Evolutionary conservation across 2,888 invertebrate genomes (phyloP), one percentile per base, ranked within the genome.

Genomic region (Nephrotoma guestfalica): DNA sequence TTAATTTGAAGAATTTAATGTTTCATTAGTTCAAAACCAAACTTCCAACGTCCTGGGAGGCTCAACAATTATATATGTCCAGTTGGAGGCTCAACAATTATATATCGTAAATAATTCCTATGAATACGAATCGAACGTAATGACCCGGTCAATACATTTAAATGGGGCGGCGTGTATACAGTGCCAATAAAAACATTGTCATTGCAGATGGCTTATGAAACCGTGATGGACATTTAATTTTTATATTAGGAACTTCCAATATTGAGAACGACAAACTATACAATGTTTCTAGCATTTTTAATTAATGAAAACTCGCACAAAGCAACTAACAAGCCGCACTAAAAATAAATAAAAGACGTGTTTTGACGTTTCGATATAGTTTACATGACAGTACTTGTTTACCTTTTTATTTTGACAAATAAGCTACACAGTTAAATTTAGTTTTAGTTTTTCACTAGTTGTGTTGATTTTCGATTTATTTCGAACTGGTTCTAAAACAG

Each of bases 51-150:
- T n/a, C n/a, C n/a, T n/a, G n/a, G n/a, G n/a, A n/a, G n/a, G n/a
- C n/a, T n/a, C n/a, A n/a, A n/a, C n/a, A n/a, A n/a, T n/a, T n/a
- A n/a, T n/a, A n/a, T n/a, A n/a, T n/a, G n/a, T n/a, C n/a, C n/a
- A n/a, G 90, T 97, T 6, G 99, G 99, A 0, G 99, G 99, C 91
- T 99, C 99, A 87, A 99, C 98, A 90, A 99, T 99, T 7, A 99
- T n/a, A n/a, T 98, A 92, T 99, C 99, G 92, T 99, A 99, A 89
- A 99, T 99, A 86, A 99, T 97, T 87, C 99, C 99, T 98, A 89
- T 51, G 15, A 6, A 15, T 15, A 15, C 3, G 15, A 51, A 51
- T 57, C 30, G 30, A 30, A 15, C 15, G 15, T 47, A 30, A 0
- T 30, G 3, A 71, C 2, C 15, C 9, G 18, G 71, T 30, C 2